Evolutionary conservation across 2,888 invertebrate species (phyloP), one percentile per base, ranked within the genome.

Genomic region (Oegoconia quadripuncta): DNA sequence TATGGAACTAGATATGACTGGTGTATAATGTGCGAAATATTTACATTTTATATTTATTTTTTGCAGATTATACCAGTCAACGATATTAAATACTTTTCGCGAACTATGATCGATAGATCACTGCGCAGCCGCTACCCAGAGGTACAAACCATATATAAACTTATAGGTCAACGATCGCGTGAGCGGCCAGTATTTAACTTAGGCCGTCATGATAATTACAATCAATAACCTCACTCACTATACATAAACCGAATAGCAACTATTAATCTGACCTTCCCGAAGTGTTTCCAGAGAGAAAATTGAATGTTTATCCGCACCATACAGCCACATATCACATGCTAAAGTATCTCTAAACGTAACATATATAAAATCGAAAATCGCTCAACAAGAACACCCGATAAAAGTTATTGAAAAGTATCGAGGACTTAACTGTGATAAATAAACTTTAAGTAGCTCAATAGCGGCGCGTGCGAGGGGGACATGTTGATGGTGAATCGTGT

Each of bases 131-230:
- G n/a, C n/a, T n/a, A n/a, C n/a, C n/a, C n/a, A n/a, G n/a, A n/a
- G n/a, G n/a, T n/a, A n/a, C n/a, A n/a, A n/a, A n/a, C n/a, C n/a
- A n/a, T n/a, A n/a, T n/a, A n/a, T n/a, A n/a, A n/a, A n/a, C 5
- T 20, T 7, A 7, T 20, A 2, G 23, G 11, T 5, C 11, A 9
- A 25, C 11, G 55, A 63, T 79, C 67, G 74, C 79, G 78, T 77
- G 79, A 74, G 64, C 65, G 61, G 52, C 43, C 63, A 50, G 68
- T 72, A 61, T 73, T 75, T 73, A 65, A 66, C 74, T 69, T 60
- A 73, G 67, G 64, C 69, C 71, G 70, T 74, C 74, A 77, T 76
- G 69, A 75, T 81, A 77, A 82, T 80, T 82, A 79, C 76, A 77
- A 82, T 83, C 80, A 83, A 83, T 82, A 81, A 80, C 70, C 63